Base-by-base conservation (phyloP, 2,888 invertebrate species). In the Bellardia pandia region DNA sequence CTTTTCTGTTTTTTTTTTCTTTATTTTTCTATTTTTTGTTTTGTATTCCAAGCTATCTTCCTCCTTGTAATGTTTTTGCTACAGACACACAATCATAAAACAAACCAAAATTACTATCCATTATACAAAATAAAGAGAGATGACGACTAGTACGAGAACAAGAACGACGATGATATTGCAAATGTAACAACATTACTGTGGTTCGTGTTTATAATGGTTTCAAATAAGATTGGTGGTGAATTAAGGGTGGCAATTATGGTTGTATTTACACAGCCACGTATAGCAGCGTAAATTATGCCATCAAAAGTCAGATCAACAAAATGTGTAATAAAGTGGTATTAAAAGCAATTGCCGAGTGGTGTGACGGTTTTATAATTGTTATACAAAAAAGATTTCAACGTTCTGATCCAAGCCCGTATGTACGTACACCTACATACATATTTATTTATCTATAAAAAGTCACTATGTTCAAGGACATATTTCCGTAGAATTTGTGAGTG, bases 281-380 rank as follows among this genome's bases (percentile, higher is more conserved):
- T 78, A 84, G 72, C 66, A 42, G 79, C 68, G 84, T 66, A 79
- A 85, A 85, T 85, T 85, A 75, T 85, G 75, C 74, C 85, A 85
- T 85, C 75, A 85, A 79, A 85, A 85, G 79, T 85, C 75, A 62
- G 62, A 79, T 68, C 33, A 79, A 79, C 62, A 75, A 79, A 72
- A 66, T 79, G 60, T 79, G 72, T 85, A 79, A 85, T 85, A 85
- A 84, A 74, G 68, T 74, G 84, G 68, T 53, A 85, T 85, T 79
- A 85, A 78, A 85, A 78, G 68, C 78, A 74, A 68, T 85, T 68
- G 78, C 60, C 23, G 78, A 68, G 84, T 85, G 72, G 84, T 85
- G 78, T 85, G 78, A 85, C 84, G 71, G 72, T 66, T 78, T 78
- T 78, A 58, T 77, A 84, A 84, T 84, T 84, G 45, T 51, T 37